These are phyloP conservation scores for Parazoanthus atlanticus DNA, from an alignment of 92 coral and sea anemone genomes.

Conservation along the genomic window DNA sequence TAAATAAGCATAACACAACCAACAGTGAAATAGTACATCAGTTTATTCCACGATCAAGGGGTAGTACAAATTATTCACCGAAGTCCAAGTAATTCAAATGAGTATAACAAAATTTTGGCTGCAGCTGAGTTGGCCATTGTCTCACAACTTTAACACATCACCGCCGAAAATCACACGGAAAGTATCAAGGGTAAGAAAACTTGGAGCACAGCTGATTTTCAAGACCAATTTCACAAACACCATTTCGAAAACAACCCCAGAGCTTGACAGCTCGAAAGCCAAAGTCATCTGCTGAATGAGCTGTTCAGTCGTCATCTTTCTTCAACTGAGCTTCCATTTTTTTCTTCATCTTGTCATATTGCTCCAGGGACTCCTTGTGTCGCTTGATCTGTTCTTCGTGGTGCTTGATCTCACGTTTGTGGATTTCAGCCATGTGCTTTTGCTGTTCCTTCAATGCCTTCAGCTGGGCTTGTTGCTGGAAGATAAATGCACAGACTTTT, in stretches of 20 bases:
- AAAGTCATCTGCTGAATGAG: neutral
- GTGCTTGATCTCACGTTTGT: constrained; percentile 78
- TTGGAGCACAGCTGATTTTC: neutral
- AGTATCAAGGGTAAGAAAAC: neutral
- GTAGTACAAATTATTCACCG: neutral
- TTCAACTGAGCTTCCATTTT: constrained; percentile 45
- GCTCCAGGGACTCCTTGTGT: constrained; percentile 77
- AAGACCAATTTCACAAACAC: neutral
- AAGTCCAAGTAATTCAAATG: neutral
- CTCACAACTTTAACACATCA: neutral
- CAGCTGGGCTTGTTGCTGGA: constrained; percentile 85
- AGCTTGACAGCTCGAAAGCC: neutral
- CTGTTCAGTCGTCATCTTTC: constrained; percentile 15
- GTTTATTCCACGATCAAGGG: neutral
- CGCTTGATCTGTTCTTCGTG: constrained; percentile 85
- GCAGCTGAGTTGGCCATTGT: neutral
- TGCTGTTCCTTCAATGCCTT: constrained; percentile 78
- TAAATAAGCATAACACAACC: neutral
- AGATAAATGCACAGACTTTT: neutral
- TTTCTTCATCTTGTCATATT: constrained; percentile 67
- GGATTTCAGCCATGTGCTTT: constrained; percentile 63
- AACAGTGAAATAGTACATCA: neutral
- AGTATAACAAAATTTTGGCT: neutral
- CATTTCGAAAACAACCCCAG: neutral
- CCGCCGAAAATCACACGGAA: neutral